Percentiles rank a stretch among this genome's conserved stretches.
Conservation (phyloP, 2,888 invertebrate genomes). For the Agelastica alni region DNA sequence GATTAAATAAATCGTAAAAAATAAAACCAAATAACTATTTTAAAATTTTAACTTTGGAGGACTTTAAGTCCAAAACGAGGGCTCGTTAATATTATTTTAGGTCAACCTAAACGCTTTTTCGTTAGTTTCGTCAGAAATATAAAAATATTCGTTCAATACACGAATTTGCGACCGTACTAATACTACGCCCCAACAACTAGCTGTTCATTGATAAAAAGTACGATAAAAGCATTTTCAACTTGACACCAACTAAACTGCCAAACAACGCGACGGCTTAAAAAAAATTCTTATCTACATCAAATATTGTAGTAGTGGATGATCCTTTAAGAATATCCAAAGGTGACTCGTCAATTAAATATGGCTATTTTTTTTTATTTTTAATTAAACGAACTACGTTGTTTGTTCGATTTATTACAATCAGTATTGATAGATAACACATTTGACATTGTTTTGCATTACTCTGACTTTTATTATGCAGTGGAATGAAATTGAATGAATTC, state of each 20-base stretch:
- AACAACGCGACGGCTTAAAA: slow-evolving; percentile 6
- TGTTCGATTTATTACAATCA: too few relatives aligned
- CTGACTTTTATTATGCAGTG: too few relatives aligned
- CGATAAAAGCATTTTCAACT: slow-evolving; percentile 6
- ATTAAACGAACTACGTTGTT: not conserved
- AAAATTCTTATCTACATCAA: slow-evolving; percentile 20
- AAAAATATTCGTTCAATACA: not conserved
- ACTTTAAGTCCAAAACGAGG: too few relatives aligned
- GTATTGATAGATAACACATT: too few relatives aligned
- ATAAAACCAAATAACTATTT: too few relatives aligned
- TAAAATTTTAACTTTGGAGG: too few relatives aligned
- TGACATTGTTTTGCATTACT: too few relatives aligned
- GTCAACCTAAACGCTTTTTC: too few relatives aligned
- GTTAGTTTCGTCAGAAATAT: not conserved
- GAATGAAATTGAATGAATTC: too few relatives aligned
- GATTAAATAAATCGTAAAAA: too few relatives aligned
- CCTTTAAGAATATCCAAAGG: slow-evolving; percentile 4
- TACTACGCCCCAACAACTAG: slow-evolving; percentile 7
- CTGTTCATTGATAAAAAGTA: slow-evolving; percentile 17
- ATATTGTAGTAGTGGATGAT: slow-evolving; percentile 11
- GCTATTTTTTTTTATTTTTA: not conserved
- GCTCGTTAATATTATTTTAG: too few relatives aligned
- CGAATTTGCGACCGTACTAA: slow-evolving; percentile 5
- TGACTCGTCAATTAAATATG: not conserved
- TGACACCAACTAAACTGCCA: slow-evolving; percentile 7